phyloP scores from a whole-genome alignment of 2,797 vertebrate genomes.

The Cheracebus regulus region DNA sequence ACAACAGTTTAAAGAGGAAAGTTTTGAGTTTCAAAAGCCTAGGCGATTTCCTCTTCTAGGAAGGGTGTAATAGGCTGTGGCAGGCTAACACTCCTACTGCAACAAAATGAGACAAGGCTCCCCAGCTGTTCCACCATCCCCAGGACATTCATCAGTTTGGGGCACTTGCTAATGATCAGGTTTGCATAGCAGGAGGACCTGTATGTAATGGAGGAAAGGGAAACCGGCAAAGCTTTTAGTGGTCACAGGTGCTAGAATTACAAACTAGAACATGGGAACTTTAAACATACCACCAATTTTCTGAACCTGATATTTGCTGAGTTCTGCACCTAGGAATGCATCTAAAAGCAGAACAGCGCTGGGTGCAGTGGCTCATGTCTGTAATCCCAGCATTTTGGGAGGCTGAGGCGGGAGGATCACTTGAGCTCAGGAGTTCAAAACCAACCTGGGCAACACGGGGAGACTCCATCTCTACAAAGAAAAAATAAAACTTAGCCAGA shows the following conservation, averaged over 20 bases:
- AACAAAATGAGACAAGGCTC: background rate
- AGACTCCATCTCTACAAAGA: background rate
- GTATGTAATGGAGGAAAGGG: background rate
- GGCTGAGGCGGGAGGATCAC: background rate
- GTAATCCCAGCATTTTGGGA: background rate
- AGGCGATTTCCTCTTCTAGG: background rate
- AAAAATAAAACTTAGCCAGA: background rate
- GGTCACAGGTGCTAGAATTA: background rate
- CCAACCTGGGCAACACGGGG: background rate
- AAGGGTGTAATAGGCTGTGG: background rate
- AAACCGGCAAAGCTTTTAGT: conserved; percentile 14
- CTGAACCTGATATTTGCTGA: background rate
- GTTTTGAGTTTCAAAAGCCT: background rate
- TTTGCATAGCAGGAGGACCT: conserved; percentile 16
- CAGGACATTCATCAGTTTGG: background rate
- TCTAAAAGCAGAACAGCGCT: background rate
- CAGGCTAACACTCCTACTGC: background rate
- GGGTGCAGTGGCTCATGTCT: background rate
- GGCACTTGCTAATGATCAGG: background rate
- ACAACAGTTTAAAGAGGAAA: conserved; percentile 9
- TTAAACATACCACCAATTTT: background rate
- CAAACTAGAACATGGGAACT: background rate
- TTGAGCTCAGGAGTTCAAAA: background rate
- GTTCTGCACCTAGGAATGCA: background rate
- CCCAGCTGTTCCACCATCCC: background rate